Evolutionary conservation across 2,113 vertebrate genomes (phyloP).

Genomic region (Pionites leucogaster): DNA sequence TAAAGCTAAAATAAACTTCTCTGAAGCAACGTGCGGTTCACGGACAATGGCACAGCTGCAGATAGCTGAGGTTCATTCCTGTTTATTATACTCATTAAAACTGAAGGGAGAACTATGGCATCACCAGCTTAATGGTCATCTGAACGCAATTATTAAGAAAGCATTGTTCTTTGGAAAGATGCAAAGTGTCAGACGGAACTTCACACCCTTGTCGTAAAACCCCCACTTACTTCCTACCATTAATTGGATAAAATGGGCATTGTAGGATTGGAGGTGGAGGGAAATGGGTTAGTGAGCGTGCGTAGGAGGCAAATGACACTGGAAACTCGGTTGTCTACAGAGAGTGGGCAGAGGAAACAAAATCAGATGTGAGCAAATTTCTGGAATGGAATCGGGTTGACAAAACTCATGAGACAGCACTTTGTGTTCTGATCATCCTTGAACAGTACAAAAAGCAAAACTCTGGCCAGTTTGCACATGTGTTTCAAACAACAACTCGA

Average conservation of each 20-base stretch:
- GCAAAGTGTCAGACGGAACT: constrained; percentile 31
- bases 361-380: constrained; percentile 71
- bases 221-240: constrained; percentile 47
- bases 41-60: constrained; percentile 64
- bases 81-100: constrained; percentile 61
- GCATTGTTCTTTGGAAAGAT: constrained; percentile 50
- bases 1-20: constrained; percentile 63
- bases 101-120: constrained; percentile 32
- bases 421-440: constrained; percentile 40
- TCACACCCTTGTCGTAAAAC: constrained; percentile 51
- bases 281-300: constrained; percentile 51
- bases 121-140: constrained; percentile 50
- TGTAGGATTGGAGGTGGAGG: background rate
- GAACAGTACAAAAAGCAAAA: constrained; percentile 10
- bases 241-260: constrained; percentile 46
- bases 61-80: constrained; percentile 54
- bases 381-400: constrained; percentile 55
- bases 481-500: constrained; percentile 38
- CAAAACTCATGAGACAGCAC: constrained; percentile 65
- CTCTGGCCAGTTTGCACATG: constrained; percentile 55
- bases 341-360: constrained; percentile 76
- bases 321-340: constrained; percentile 73
- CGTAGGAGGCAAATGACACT: constrained; percentile 71
- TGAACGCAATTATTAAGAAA: constrained; percentile 50
- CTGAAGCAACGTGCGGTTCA: background rate